These are phyloP conservation scores for Goniozus legneri DNA, from an alignment of 1,140 invertebrate genomes.

Conservation along the genomic window DNA sequence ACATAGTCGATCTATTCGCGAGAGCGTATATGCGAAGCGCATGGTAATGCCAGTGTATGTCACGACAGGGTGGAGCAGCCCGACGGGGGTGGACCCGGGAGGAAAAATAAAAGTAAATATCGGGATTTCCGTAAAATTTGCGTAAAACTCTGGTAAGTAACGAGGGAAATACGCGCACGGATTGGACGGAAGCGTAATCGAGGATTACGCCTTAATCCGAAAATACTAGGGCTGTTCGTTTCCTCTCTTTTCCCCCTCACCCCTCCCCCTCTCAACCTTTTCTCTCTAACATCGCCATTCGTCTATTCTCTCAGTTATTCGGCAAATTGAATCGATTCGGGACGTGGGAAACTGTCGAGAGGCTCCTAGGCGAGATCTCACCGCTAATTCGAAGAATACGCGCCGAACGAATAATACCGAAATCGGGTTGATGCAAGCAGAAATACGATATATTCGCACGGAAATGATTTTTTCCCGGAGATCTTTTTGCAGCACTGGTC, in stretches of 20 bases:
- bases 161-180: conserved; percentile 1
- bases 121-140: neutral
- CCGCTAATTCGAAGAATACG: too few relatives aligned
- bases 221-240: conserved; percentile 12
- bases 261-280: neutral
- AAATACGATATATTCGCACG: too few relatives aligned
- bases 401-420: too few relatives aligned
- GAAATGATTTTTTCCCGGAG: too few relatives aligned
- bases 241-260: conserved; percentile 4
- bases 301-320: conserved; percentile 3
- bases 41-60: neutral
- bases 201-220: conserved; percentile 14
- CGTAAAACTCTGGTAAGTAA: conserved; percentile 8
- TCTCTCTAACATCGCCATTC: conserved; percentile 3
- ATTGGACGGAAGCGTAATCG: conserved; percentile 12
- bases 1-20: too few relatives aligned
- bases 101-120: neutral
- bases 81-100: too few relatives aligned
- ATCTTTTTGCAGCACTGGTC: too few relatives aligned
- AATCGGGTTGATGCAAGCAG: too few relatives aligned
- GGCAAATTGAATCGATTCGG: conserved; percentile 16
- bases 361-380: too few relatives aligned
- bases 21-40: neutral
- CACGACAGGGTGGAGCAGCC: neutral
- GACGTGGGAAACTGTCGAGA: conserved; percentile 3